These are phyloP conservation scores for Ptilorrhoa leucosticta DNA, from an alignment of 2,113 vertebrate species.

Conservation along the genomic window DNA sequence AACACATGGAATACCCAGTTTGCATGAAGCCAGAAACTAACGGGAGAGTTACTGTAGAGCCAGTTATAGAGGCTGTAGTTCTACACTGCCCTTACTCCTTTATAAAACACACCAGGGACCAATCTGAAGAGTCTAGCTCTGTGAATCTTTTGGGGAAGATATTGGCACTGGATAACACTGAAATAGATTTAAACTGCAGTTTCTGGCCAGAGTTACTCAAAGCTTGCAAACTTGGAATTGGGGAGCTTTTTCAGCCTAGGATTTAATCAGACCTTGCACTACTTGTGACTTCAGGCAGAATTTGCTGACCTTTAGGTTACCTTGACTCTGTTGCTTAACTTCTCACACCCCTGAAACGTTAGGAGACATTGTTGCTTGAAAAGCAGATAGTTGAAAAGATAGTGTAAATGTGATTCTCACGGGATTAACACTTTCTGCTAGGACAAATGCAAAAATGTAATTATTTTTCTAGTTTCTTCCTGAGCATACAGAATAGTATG, in stretches of 20 bases:
- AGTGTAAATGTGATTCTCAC: not conserved
- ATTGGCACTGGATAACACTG: not conserved
- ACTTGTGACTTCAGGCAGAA: not conserved
- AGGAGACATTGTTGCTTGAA: not conserved
- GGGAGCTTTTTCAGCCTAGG: not conserved
- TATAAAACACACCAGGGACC: not conserved
- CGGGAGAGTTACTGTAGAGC: not conserved
- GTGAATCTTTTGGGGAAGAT: not conserved
- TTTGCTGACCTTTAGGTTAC: not conserved
- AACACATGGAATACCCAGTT: not conserved
- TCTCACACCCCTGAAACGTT: not conserved
- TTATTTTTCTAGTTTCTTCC: not conserved
- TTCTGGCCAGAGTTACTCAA: not conserved
- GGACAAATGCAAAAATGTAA: not conserved
- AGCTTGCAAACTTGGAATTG: not conserved
- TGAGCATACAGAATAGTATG: not conserved
- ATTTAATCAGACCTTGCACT: not conserved
- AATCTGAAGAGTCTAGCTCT: not conserved
- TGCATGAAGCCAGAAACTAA: not conserved
- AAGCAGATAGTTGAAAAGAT: not conserved
- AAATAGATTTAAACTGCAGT: not conserved
- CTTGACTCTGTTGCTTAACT: not conserved
- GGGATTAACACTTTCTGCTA: not conserved
- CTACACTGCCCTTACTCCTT: not conserved
- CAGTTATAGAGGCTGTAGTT: not conserved